Percentiles rank a stretch among this genome's conserved stretches.
Conservation (phyloP, 2,797 vertebrate species). For the Siniperca obscura region DNA sequence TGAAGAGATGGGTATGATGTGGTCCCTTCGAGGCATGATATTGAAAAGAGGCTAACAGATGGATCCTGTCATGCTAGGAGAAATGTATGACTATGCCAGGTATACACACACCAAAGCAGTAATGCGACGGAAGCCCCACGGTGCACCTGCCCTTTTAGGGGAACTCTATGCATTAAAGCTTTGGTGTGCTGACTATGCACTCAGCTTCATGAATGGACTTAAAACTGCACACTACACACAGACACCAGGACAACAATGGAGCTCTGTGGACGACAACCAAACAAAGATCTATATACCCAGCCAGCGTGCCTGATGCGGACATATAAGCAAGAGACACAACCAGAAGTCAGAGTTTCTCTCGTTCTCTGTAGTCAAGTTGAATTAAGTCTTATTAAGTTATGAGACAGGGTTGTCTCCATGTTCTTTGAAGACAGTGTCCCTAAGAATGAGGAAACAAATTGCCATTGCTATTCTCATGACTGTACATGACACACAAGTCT, state of each 20-base stretch:
- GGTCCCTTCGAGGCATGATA: background rate
- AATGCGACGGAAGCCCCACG: background rate
- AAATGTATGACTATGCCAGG: background rate
- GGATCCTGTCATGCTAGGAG: background rate
- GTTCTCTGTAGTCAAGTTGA: background rate
- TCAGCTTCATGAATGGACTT: conserved; percentile 69
- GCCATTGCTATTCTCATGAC: background rate
- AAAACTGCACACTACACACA: conserved; percentile 49
- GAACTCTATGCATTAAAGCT: conserved; percentile 54
- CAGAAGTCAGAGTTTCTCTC: background rate
- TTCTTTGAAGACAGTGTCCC: background rate
- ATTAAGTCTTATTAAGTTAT: background rate
- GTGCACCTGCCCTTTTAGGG: conserved; percentile 24
- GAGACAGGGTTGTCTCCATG: background rate
- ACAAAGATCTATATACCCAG: conserved; percentile 49
- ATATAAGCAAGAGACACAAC: conserved; percentile 40
- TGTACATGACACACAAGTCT: background rate
- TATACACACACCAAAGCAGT: background rate
- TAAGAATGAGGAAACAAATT: background rate
- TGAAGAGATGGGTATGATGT: background rate
- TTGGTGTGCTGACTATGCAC: conserved; percentile 71
- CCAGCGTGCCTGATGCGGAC: conserved; percentile 29
- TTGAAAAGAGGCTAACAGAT: background rate
- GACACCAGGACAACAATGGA: conserved; percentile 66
- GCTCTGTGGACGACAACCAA: conserved; percentile 63